phyloP scores from a whole-genome alignment of 2,113 vertebrate species.

The Gallinago undulata region DNA sequence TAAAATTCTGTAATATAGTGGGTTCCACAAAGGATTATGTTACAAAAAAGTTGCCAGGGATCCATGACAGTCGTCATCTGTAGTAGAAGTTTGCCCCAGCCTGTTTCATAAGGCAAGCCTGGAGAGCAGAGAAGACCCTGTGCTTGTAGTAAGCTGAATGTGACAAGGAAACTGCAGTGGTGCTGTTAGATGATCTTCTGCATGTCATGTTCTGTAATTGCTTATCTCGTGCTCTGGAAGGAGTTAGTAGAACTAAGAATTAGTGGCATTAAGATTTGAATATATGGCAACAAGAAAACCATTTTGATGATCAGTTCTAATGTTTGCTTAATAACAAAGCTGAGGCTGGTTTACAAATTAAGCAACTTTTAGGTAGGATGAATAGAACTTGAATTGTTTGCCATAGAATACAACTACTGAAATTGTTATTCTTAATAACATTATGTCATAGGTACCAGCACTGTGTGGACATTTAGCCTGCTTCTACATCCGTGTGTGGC shows the following conservation, averaged over 20 bases:
- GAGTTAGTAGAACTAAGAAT: background rate
- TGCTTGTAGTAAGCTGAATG: background rate
- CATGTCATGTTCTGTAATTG: background rate
- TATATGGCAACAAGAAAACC: background rate
- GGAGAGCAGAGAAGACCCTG: background rate
- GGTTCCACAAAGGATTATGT: background rate
- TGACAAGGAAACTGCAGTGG: background rate
- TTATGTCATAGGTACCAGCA: background rate
- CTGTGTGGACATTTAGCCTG: background rate
- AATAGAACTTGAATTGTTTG: background rate
- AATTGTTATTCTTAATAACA: background rate
- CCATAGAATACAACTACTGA: background rate
- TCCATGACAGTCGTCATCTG: background rate
- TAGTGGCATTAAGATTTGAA: background rate
- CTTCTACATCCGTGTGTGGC: background rate
- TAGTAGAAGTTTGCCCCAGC: background rate
- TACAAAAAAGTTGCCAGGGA: background rate
- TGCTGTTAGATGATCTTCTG: background rate
- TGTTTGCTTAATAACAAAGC: background rate
- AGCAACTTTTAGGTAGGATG: background rate
- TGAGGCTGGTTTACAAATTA: background rate
- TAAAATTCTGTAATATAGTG: background rate
- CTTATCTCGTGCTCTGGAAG: background rate
- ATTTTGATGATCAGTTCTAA: background rate
- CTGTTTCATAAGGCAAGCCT: background rate